Conservation (phyloP, 2,113 vertebrate species). For the Amazona vittata region DNA sequence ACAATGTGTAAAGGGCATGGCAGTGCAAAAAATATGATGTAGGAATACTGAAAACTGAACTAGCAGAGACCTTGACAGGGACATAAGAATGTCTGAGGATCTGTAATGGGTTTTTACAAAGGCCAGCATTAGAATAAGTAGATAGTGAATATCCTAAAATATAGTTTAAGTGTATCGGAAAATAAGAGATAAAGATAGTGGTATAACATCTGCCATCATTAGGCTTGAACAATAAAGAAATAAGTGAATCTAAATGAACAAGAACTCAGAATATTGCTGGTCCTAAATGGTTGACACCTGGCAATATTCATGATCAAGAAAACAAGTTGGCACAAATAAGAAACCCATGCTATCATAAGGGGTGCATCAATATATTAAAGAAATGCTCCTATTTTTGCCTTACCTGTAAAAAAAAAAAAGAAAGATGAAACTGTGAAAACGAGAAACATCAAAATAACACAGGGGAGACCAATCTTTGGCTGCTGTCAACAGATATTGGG, state of each 20-base stretch:
- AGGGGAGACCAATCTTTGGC: neutral
- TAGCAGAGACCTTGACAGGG: slow-evolving; percentile 3
- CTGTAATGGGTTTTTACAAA: slow-evolving; percentile 2
- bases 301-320: neutral
- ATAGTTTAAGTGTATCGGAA: neutral
- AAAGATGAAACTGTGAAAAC: neutral
- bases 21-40: neutral
- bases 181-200: neutral
- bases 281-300: neutral
- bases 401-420: neutral
- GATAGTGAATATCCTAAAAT: slow-evolving; percentile 8
- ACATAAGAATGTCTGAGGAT: slow-evolving; percentile 2
- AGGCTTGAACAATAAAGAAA: neutral
- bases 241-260: neutral
- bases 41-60: slow-evolving; percentile 10
- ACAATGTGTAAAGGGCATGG: slow-evolving; percentile 8
- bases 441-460: neutral
- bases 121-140: neutral
- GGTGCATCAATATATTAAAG: neutral
- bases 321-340: neutral
- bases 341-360: neutral
- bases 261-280: neutral
- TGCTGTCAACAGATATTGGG: neutral
- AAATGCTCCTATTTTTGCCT: neutral
- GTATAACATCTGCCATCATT: neutral